Evolutionary conservation across 2,113 vertebrate species (phyloP).

Genomic region (Tyrannus savana): DNA sequence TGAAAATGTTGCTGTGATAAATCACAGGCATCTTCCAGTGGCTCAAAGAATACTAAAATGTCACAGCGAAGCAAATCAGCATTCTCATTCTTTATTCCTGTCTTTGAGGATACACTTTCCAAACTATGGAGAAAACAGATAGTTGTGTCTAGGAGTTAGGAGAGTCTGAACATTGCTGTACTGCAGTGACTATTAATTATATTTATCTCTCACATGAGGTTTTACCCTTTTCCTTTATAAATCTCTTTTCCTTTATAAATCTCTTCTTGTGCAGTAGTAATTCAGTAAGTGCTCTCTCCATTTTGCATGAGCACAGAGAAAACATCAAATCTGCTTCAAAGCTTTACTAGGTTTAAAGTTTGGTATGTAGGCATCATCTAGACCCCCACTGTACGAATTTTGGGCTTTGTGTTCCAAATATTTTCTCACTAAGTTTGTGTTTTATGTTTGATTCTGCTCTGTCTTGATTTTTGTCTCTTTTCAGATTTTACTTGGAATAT

Average conservation of each 20-base stretch:
- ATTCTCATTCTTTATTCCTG: not conserved
- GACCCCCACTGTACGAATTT: not conserved
- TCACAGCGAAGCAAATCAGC: slow-evolving; percentile 4
- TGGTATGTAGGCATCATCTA: not conserved
- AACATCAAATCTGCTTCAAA: not conserved
- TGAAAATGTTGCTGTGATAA: not conserved
- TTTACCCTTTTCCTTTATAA: not conserved
- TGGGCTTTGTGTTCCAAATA: not conserved
- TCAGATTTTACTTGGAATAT: not conserved
- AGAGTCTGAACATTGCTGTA: not conserved
- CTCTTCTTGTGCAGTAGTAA: not conserved
- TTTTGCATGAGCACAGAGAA: not conserved
- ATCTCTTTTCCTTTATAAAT: not conserved
- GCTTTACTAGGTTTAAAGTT: not conserved
- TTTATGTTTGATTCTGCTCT: not conserved
- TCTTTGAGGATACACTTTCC: not conserved
- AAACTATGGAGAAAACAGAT: not conserved
- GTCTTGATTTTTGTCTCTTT: not conserved
- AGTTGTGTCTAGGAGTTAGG: not conserved
- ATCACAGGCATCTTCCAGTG: not conserved
- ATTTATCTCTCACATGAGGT: slow-evolving; percentile 19
- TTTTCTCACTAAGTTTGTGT: not conserved
- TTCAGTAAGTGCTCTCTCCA: not conserved
- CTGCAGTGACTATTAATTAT: slow-evolving; percentile 3
- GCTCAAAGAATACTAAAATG: slow-evolving; percentile 25